Evolutionary conservation across 30 jellyfish, hydroid and myxozoan species (phyloP), one percentile per base, ranked within the genome.

Genomic region (Chrysaora quinquecirrha): DNA sequence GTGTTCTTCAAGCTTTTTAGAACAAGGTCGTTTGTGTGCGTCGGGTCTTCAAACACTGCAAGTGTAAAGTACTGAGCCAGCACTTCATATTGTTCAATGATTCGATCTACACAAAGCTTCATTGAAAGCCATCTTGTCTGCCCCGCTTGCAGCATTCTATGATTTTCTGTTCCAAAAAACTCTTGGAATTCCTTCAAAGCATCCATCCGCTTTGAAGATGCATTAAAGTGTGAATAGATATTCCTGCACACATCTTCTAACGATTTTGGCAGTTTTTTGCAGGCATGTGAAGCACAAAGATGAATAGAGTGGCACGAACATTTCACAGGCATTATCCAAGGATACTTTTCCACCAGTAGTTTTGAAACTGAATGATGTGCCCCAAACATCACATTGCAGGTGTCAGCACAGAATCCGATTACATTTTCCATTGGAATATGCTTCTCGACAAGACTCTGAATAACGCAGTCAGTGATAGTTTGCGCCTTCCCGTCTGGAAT

Each of bases 351-450:
- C 33, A 14, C 24, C 67, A 48, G 83, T 24, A 75, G 27, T 27
- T 31, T 49, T 3, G 87, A 49, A 1, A 49, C 87, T 1, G 89
- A 77, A 27, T 77, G 89, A 60, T 77, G 30, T 16, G 2, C 24
- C 35, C 89, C 89, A 60, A 77, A 77, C 81, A 77, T 60, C 48
- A 65, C 80, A 77, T 77, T 77, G 89, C 89, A 61, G 0, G 89
- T 58, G 70, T 63, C 82, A 2, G 89, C 89, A 77, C 82, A 56
- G 31, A 60, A 77, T 0, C 89, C 89, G 18, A 77, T 60, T 30
- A 34, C 89, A 60, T 77, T 63, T 30, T 56, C 80, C 23, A 77
- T 3, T 34, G 89, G 82, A 24, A 77, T 77, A 1, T 60, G 68
- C 60, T 33, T n/a, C 33, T 77, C 89, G 3, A 23, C 21, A 12